phyloP scores from a whole-genome alignment of 2,888 invertebrate species.

The Hydrotaea diabolus region DNA sequence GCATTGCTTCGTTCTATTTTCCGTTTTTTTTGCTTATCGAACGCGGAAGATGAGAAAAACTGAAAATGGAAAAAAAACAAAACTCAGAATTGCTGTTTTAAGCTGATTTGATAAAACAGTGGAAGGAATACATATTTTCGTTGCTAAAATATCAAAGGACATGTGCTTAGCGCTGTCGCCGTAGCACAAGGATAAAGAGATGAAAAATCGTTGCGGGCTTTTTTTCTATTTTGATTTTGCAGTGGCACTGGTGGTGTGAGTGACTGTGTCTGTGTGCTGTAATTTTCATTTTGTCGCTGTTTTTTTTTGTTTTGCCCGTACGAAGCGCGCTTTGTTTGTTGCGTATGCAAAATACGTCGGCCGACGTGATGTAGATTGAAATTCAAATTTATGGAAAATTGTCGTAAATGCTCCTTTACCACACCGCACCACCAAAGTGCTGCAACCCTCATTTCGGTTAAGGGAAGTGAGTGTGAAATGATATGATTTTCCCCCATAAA shows the following conservation, averaged over 20 bases:
- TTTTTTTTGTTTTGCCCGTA: slow-evolving; percentile 13
- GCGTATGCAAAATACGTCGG: slow-evolving; percentile 58
- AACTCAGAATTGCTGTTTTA: background rate
- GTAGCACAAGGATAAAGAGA: slow-evolving; percentile 37
- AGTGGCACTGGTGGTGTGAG: slow-evolving; percentile 22
- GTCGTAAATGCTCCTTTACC: slow-evolving; percentile 30
- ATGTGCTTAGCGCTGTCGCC: slow-evolving; percentile 35
- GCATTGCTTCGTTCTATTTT: slow-evolving; percentile 42
- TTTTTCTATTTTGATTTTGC: slow-evolving; percentile 20
- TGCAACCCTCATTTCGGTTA: slow-evolving; percentile 36
- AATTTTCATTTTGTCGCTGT: slow-evolving; percentile 15
- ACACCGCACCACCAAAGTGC: background rate
- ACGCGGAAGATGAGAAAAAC: background rate
- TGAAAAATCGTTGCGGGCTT: slow-evolving; percentile 40
- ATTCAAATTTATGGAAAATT: slow-evolving; percentile 49
- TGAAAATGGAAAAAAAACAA: background rate
- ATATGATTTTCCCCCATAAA: slow-evolving; percentile 34
- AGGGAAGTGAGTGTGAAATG: slow-evolving; percentile 24
- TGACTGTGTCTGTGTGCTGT: background rate
- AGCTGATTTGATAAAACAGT: background rate
- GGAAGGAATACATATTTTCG: background rate
- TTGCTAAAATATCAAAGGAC: slow-evolving; percentile 23
- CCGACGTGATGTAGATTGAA: slow-evolving; percentile 20
- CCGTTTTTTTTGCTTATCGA: slow-evolving; percentile 39
- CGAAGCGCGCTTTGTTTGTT: slow-evolving; percentile 43